Conservation (phyloP, 2,888 invertebrate genomes). For the Cheilosia soror region DNA sequence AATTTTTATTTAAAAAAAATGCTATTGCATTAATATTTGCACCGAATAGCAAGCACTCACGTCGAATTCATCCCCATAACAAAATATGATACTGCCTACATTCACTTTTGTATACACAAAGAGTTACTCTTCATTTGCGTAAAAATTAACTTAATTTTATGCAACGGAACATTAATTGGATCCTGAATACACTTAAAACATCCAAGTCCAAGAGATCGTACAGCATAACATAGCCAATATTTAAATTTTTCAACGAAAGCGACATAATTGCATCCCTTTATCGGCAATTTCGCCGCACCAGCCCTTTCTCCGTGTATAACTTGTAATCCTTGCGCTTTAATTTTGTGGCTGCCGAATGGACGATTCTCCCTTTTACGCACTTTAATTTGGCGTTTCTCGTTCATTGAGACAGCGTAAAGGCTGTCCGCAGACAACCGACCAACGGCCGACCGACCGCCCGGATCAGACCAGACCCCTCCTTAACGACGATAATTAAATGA, state of each 20-base stretch:
- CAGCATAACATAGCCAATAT: slow-evolving; percentile 51
- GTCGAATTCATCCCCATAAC: background rate
- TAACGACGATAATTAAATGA: slow-evolving; percentile 65
- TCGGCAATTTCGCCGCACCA: slow-evolving; percentile 37
- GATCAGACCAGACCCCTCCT: slow-evolving; percentile 23
- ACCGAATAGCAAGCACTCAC: background rate
- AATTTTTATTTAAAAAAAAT: no score
- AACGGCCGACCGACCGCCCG: slow-evolving; percentile 26
- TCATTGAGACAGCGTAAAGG: slow-evolving; percentile 45
- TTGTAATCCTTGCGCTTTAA: slow-evolving; percentile 44
- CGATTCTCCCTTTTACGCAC: slow-evolving; percentile 9
- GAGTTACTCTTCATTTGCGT: slow-evolving; percentile 24
- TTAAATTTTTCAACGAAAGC: slow-evolving; percentile 54
- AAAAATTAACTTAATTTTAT: slow-evolving; percentile 44
- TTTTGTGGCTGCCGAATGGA: slow-evolving; percentile 12
- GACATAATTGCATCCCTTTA: slow-evolving; percentile 53
- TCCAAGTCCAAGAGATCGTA: slow-evolving; percentile 31
- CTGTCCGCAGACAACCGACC: slow-evolving; percentile 22
- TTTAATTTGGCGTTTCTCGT: slow-evolving; percentile 52
- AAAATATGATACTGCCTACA: background rate
- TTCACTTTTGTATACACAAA: slow-evolving; percentile 1
- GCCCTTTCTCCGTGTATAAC: background rate
- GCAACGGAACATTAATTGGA: slow-evolving; percentile 57
- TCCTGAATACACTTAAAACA: slow-evolving; percentile 54
- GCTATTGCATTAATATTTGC: background rate